Base-by-base conservation (phyloP, 2,888 invertebrate species). In the Ennomos fuscantarius region DNA sequence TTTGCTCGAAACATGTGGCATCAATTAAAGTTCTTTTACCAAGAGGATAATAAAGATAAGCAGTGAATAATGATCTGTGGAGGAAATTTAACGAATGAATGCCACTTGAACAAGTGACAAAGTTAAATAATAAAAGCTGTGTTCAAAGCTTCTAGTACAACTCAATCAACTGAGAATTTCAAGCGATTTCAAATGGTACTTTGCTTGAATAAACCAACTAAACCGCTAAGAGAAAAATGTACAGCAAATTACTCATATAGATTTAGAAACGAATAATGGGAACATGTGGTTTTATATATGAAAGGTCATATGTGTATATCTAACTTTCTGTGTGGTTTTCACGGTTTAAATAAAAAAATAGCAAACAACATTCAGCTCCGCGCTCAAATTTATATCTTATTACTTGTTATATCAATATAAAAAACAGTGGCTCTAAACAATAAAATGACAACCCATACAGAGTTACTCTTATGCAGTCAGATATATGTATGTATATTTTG, bases 11-110 rank as follows among this genome's bases (percentile, higher is more conserved):
- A 87, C 89, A 89, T 89, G 86, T 89, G 89, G 87, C 78, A 86
- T 82, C 89, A 89, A 89, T 89, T 89, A 89, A 82, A 87, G 81
- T 84, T 87, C 82, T 88, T 88, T 87, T 84, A 84, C 78, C 76
- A 77, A 81, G 82, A 82, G 82, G 70, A 80, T 84, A 86, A 87
- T 87, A 86, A 86, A 89, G 89, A 89, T 89, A 88, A 86, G 81
- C 81, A 70, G 69, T 86, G 84, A 89, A 84, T 89, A 89, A 89
- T 89, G 81, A 85, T 79, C 85, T 86, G 87, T 85, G 82, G 81
- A 87, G 81, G 84, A 83, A 77, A 76, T 81, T 85, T 86, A 81
- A 88, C 86, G 88, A 87, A 86, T 86, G 89, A 84, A 76, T 86
- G 79, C 84, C 80, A 79, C 82, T 83, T 79, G 80, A 78, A 81